Conservation (phyloP, 37 sponge, comb jelly and placozoan genomes). For the Lycopodina hypogea region DNA sequence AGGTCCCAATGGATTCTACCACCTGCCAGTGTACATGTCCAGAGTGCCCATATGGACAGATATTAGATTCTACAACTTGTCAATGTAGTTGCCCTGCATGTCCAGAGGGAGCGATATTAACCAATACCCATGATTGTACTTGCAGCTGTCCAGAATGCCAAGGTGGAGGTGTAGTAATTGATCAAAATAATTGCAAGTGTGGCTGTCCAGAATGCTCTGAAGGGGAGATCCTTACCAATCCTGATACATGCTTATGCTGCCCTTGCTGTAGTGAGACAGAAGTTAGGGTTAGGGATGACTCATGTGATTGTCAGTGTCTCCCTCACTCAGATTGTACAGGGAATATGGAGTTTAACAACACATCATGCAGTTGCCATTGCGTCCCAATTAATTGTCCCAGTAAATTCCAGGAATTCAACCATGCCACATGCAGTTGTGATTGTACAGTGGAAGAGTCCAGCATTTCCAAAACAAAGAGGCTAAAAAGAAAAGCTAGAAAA, state of each 20-base stretch:
- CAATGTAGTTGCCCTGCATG: conserved; percentile 17
- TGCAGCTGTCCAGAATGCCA: conserved; percentile 20
- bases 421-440: conserved; percentile 27
- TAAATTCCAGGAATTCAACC: conserved; percentile 17
- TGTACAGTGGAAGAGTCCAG: conserved; percentile 2
- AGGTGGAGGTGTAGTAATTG: not conserved
- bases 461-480: not conserved
- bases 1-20: not conserved
- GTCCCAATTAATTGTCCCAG: conserved; percentile 1
- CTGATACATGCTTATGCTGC: not conserved
- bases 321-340: not conserved
- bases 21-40: conserved; percentile 38
- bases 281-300: not conserved
- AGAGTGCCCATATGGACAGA: not conserved
- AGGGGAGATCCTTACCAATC: not conserved
- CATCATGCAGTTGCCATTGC: conserved; percentile 25
- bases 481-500: no score
- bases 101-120: not conserved
- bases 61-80: conserved; percentile 20
- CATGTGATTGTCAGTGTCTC: conserved; percentile 41
- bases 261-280: not conserved
- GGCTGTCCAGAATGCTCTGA: conserved; percentile 2
- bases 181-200: conserved; percentile 32
- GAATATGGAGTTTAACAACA: not conserved
- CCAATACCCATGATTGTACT: conserved; percentile 10